A percentile compares a stretch with the other conserved stretches of the same genome.
Evolutionary conservation across 1,140 invertebrate species (phyloP).

Genomic region (Portunus trituberculatus): DNA sequence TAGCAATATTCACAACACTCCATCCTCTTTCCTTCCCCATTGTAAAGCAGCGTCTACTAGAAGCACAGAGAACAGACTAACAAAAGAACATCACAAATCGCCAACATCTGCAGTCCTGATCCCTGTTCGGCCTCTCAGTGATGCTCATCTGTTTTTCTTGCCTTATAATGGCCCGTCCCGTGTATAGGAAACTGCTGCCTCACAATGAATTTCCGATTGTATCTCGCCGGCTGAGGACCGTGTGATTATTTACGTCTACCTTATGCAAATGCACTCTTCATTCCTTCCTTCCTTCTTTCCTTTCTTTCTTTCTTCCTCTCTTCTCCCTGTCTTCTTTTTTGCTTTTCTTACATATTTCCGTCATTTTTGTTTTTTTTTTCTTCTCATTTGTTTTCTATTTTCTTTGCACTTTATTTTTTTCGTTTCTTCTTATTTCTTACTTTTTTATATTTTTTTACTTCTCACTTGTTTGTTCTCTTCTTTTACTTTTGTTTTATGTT

Average conservation of each 20-base stretch:
- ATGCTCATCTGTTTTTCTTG: conserved; percentile 1
- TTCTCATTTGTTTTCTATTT: neutral
- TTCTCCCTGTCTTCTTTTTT: neutral
- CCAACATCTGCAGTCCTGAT: conserved; percentile 1
- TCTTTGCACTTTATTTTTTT: neutral
- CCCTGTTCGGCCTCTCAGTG: neutral
- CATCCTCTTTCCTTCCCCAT: neutral
- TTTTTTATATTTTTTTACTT: neutral
- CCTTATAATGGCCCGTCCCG: neutral
- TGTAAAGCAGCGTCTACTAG: neutral
- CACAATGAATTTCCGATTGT: conserved; percentile 22
- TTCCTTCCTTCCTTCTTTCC: neutral
- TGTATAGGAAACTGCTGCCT: conserved; percentile 7
- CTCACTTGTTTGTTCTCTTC: neutral
- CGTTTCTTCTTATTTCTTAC: too few species aligned
- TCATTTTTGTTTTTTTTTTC: neutral
- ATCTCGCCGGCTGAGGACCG: neutral
- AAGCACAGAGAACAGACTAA: neutral
- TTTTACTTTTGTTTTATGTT: neutral
- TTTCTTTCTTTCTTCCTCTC: neutral
- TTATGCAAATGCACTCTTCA: neutral
- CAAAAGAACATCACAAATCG: conserved; percentile 22
- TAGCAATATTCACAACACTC: neutral
- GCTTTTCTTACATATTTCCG: neutral
- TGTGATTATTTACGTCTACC: conserved; percentile 22